Percentiles rank a stretch among this genome's conserved stretches.
phyloP scores from a whole-genome alignment of 1,140 invertebrate species.

The Neocloeon triangulifer region DNA sequence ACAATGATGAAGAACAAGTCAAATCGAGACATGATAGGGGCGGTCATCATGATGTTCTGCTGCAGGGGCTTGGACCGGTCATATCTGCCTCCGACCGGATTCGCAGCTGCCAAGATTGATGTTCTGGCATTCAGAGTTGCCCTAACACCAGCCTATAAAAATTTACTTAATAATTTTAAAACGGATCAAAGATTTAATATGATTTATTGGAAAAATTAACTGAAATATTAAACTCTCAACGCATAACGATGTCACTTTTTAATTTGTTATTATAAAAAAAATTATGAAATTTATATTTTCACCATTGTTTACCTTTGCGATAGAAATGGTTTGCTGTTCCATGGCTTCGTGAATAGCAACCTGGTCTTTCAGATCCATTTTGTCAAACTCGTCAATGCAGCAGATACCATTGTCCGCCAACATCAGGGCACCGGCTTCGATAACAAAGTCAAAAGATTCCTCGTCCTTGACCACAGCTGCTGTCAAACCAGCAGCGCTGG shows the following conservation, averaged over 20 bases:
- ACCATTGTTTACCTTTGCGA: slow-evolving; percentile 84
- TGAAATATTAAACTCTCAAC: too few relatives aligned
- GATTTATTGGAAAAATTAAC: too few relatives aligned
- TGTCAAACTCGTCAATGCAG: slow-evolving; percentile 99
- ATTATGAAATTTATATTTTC: too few relatives aligned
- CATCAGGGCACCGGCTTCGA: slow-evolving; percentile 98
- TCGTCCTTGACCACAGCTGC: slow-evolving; percentile 95
- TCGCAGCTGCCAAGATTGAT: slow-evolving; percentile 94
- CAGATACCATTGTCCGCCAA: slow-evolving; percentile 97
- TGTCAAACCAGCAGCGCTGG: slow-evolving; percentile 90
- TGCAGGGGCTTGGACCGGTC: slow-evolving; percentile 84
- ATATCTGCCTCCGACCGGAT: slow-evolving; percentile 92
- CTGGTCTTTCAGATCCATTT: slow-evolving; percentile 95
- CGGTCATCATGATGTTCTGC: slow-evolving; percentile 81
- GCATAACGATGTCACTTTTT: too few relatives aligned
- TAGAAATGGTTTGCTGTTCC: slow-evolving; percentile 99
- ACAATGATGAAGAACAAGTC: slow-evolving; percentile 97
- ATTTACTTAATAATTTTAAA: too few relatives aligned
- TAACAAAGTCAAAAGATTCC: slow-evolving; percentile 95
- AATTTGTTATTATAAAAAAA: too few relatives aligned
- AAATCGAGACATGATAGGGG: slow-evolving; percentile 98
- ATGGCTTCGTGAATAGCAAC: slow-evolving; percentile 99
- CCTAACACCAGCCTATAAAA: slow-evolving; percentile 74
- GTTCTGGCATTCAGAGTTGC: slow-evolving; percentile 94
- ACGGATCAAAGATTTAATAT: too few relatives aligned